phyloP scores from a whole-genome alignment of 2,797 vertebrate genomes.

The Denticeps clupeoides region DNA sequence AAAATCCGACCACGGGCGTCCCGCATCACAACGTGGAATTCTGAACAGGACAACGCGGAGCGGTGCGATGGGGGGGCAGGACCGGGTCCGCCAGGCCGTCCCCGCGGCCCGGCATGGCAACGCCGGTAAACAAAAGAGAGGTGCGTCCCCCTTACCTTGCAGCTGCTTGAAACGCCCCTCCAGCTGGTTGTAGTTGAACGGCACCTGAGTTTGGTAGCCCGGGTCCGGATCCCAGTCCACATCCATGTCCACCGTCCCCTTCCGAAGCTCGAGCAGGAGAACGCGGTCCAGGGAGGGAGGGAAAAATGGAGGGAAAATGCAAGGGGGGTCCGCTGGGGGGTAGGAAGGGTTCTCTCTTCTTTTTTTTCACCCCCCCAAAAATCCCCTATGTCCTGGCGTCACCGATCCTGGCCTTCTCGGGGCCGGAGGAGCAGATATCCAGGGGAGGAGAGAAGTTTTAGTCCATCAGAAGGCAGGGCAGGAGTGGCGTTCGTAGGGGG shows the following conservation, averaged over 20 bases:
- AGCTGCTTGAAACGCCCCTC: conserved; percentile 92
- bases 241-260: conserved; percentile 61
- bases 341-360: conserved; percentile 6
- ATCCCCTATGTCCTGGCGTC: too few species aligned
- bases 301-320: too few species aligned
- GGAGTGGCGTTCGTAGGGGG: not conserved
- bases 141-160: conserved; percentile 79
- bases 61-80: too few species aligned
- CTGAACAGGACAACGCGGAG: too few species aligned
- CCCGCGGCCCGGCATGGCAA: conserved; percentile 8
- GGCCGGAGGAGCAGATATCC: too few species aligned
- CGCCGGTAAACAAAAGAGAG: conserved; percentile 14
- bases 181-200: conserved; percentile 74
- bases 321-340: conserved; percentile 2
- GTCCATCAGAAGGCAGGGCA: not conserved
- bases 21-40: too few species aligned
- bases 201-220: conserved; percentile 58
- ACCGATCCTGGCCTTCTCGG: too few species aligned
- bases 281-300: not conserved
- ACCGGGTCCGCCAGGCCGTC: too few species aligned
- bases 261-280: not conserved
- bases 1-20: too few species aligned
- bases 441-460: too few species aligned
- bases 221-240: conserved; percentile 63
- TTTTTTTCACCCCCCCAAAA: too few species aligned